These are phyloP conservation scores for Isurus oxyrinchus DNA, from an alignment of 2,113 vertebrate species.

Conservation along the genomic window DNA sequence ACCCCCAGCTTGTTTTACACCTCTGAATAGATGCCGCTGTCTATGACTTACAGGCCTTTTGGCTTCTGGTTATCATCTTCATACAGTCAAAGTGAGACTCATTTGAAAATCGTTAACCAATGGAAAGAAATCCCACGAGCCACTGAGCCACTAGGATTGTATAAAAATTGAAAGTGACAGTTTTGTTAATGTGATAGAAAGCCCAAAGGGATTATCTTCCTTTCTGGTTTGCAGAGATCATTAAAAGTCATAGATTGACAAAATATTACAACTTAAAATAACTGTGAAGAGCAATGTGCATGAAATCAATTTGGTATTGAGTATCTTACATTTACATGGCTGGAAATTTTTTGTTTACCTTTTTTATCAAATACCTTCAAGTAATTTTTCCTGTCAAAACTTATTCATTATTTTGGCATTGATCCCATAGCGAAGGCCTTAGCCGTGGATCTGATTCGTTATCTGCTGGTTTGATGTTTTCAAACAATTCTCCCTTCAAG, in stretches of 20 bases:
- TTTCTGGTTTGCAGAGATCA: background rate
- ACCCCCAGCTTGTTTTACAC: background rate
- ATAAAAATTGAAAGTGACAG: background rate
- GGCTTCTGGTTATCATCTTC: background rate
- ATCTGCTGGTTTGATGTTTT: background rate
- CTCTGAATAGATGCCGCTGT: background rate
- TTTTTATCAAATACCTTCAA: background rate
- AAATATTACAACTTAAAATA: conserved; percentile 6
- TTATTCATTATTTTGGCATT: background rate
- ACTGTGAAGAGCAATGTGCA: background rate
- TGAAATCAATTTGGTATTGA: background rate
- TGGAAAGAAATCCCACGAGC: background rate
- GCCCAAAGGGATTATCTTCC: background rate
- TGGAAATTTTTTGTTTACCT: background rate
- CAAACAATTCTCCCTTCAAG: background rate
- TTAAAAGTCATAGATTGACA: background rate
- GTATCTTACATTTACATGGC: background rate
- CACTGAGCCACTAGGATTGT: background rate
- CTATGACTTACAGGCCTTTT: background rate
- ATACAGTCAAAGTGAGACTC: background rate
- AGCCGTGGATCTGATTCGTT: background rate
- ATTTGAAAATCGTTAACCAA: background rate
- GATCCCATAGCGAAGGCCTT: background rate
- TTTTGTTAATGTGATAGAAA: background rate
- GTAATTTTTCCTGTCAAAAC: background rate